Percentiles rank a stretch among this genome's conserved stretches.
phyloP scores from a whole-genome alignment of 2,113 vertebrate species.

The Lagopus muta region DNA sequence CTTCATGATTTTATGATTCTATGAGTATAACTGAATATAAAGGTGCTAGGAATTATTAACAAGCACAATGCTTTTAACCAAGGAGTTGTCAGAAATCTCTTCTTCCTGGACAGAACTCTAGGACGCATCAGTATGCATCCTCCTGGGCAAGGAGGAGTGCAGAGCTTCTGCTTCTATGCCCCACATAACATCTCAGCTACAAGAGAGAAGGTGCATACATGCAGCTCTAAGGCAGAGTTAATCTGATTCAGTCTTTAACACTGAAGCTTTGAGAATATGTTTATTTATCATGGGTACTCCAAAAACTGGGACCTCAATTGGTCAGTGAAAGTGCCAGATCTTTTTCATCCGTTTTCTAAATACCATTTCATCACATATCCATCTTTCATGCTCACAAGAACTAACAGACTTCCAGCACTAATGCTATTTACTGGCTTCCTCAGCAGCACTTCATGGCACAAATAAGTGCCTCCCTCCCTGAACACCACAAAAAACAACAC shows the following conservation, averaged over 20 bases:
- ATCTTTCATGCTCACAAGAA: not conserved
- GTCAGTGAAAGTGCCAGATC: not conserved
- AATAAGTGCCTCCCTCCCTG: accelerated
- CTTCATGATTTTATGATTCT: no score
- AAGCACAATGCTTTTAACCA: not conserved
- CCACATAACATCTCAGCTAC: not conserved
- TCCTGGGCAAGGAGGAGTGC: not conserved
- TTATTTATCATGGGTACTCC: not conserved
- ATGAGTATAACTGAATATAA: not conserved
- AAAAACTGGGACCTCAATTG: not conserved
- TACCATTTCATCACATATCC: not conserved
- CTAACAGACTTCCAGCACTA: not conserved
- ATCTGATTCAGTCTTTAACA: not conserved
- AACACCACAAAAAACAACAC: not conserved
- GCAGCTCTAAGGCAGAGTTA: not conserved
- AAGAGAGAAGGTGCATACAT: not conserved
- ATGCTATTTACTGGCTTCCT: not conserved
- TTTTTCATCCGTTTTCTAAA: not conserved
- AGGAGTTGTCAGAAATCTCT: not conserved
- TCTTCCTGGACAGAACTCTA: not conserved
- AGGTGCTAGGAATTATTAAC: not conserved
- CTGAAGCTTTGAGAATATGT: accelerated
- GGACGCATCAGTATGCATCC: not conserved
- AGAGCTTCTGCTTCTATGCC: not conserved
- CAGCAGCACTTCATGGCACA: not conserved